Percentiles rank a stretch among this genome's conserved stretches.
phyloP scores from a whole-genome alignment of 2,797 vertebrate genomes.

The Hypotaenidia okinawae region DNA sequence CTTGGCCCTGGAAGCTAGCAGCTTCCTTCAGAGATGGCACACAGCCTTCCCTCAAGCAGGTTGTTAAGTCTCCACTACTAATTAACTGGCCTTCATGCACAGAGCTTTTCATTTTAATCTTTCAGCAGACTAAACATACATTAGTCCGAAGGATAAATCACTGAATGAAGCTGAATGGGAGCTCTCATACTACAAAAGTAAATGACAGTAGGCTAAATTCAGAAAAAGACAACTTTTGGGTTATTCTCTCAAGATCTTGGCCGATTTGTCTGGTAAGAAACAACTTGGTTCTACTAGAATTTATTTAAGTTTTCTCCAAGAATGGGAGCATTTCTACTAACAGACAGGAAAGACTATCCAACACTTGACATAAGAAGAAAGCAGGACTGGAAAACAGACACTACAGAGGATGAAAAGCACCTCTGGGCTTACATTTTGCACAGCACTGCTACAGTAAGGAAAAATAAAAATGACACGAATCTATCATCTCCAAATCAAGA shows the following conservation, averaged over 20 bases:
- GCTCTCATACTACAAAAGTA: not conserved
- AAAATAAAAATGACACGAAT: not conserved
- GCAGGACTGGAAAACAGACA: not conserved
- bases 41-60: not conserved
- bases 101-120: not conserved
- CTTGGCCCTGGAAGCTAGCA: not conserved
- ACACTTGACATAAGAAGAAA: not conserved
- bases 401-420: not conserved
- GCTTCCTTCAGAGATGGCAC: not conserved
- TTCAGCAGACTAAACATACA: not conserved
- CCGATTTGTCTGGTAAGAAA: not conserved
- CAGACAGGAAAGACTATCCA: not conserved
- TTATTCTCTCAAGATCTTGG: not conserved
- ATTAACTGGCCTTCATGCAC: not conserved
- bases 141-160: not conserved
- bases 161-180: not conserved
- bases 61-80: not conserved
- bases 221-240: not conserved
- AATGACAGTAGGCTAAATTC: not conserved
- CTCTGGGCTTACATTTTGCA: not conserved
- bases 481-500: conserved; percentile 24
- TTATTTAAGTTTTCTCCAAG: not conserved
- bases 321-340: not conserved
- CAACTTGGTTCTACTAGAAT: not conserved
- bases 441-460: not conserved